These are phyloP conservation scores for Psilopogon haemacephalus DNA, from an alignment of 2,113 vertebrate genomes.

Conservation along the genomic window DNA sequence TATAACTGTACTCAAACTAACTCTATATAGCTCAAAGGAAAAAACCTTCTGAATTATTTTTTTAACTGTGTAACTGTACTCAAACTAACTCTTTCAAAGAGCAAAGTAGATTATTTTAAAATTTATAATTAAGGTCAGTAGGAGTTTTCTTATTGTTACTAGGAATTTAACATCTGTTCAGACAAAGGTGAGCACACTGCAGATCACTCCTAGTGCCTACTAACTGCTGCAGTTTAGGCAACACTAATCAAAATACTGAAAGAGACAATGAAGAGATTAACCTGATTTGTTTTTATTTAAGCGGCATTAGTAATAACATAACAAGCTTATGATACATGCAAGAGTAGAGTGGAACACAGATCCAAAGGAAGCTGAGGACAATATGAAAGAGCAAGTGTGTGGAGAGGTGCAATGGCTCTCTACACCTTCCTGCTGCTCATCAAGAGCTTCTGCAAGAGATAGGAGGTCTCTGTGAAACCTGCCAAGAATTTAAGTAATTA, in stretches of 20 bases:
- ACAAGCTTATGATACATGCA: not conserved
- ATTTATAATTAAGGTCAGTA: not conserved
- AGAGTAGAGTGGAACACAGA: not conserved
- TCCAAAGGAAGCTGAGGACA: not conserved
- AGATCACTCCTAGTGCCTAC: not conserved
- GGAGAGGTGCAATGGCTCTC: not conserved
- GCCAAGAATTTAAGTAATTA: not conserved
- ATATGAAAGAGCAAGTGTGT: not conserved
- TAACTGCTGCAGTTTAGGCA: not conserved
- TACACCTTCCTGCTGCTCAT: not conserved
- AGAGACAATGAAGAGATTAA: not conserved
- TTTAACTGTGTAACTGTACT: not conserved
- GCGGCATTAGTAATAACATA: not conserved
- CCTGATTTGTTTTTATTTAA: not conserved
- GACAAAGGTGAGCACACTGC: not conserved
- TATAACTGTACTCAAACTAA: not conserved
- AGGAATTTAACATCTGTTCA: not conserved
- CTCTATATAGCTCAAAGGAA: not conserved
- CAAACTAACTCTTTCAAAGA: not conserved
- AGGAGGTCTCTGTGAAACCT: not conserved
- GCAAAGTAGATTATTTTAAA: not conserved
- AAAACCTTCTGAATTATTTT: not conserved
- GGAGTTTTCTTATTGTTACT: not conserved
- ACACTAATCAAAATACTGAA: not conserved
- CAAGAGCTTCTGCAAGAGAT: not conserved